These are phyloP conservation scores for Diarsia dahlii DNA, from an alignment of 2,888 invertebrate genomes.

Conservation along the genomic window DNA sequence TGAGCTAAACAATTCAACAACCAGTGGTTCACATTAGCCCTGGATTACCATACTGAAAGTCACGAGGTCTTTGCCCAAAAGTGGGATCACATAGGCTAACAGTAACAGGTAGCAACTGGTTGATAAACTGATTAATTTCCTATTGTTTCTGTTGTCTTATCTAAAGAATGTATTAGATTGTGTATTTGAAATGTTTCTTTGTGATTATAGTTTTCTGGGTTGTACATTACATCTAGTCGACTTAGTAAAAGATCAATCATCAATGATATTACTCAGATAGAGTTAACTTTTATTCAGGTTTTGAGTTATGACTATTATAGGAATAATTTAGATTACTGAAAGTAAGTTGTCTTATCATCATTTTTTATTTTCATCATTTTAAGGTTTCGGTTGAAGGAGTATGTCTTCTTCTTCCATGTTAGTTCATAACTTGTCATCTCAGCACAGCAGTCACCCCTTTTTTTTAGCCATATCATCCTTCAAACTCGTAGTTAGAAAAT, in stretches of 20 bases:
- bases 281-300: not conserved
- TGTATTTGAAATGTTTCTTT: conserved; percentile 18
- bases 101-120: not conserved
- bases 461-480: not conserved
- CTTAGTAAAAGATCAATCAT: not conserved
- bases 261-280: not conserved
- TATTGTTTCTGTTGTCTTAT: conserved; percentile 36
- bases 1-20: no score
- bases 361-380: not conserved
- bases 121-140: conserved; percentile 31
- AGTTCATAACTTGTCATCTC: not conserved
- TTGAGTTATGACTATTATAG: not conserved
- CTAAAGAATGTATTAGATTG: conserved; percentile 37
- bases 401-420: not conserved
- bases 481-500: not conserved
- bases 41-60: not conserved
- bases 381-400: not conserved
- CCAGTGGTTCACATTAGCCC: no score
- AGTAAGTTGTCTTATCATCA: not conserved
- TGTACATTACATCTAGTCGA: not conserved
- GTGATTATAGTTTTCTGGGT: conserved; percentile 1
- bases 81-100: not conserved
- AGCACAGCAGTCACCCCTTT: not conserved
- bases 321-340: no score
- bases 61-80: not conserved